Evolutionary conservation across 1,140 invertebrate species (phyloP), one percentile per base, ranked within the genome.

Genomic region (Oedothorax gibbosus): DNA sequence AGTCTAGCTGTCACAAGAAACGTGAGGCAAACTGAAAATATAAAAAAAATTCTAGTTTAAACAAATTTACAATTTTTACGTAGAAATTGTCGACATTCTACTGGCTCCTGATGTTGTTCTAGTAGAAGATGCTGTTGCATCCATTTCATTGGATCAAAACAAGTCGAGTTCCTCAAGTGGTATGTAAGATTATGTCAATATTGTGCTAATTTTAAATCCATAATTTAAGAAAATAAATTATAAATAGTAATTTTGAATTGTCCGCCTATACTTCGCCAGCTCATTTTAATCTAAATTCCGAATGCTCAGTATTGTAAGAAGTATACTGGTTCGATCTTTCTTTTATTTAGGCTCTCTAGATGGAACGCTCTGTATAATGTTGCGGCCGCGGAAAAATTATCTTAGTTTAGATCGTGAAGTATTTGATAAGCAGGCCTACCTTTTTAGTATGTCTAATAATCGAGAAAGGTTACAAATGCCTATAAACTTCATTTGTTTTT

Each of bases 81-180:
- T 71, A 71, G 69, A 71, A 54, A 51, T 53, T 53, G 11, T 11
- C 6, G 56, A 15, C 3, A 84, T 54, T 66, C 81, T 62, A 53
- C 68, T 71, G 81, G 49, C 71, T 15, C 81, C 81, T 18, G 81
- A 84, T 84, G 72, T 84, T 50, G 53, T 84, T 18, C 20, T 84
- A 11, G 69, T 84, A 6, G 71, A 84, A 68, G 71, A 84, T 8
- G 50, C 21, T 51, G 8, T 60, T 54, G 35, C 60, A 0, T 12
- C 50, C 20, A 8, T 49, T 20, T 76, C 64, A 65, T 64, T 82
- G 20, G 80, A 73, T 20, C 72, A 54, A 11, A 56, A 51, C 12
- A 73, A 9, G 53, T 66, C 62, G 54, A 62, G 57, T 35, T 84
- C 81, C n/a, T n/a, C 51, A n/a, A 66, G 21, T 75, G 71, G 81